phyloP scores from a whole-genome alignment of 2,888 invertebrate species.

The Drosophila flavopinicola region DNA sequence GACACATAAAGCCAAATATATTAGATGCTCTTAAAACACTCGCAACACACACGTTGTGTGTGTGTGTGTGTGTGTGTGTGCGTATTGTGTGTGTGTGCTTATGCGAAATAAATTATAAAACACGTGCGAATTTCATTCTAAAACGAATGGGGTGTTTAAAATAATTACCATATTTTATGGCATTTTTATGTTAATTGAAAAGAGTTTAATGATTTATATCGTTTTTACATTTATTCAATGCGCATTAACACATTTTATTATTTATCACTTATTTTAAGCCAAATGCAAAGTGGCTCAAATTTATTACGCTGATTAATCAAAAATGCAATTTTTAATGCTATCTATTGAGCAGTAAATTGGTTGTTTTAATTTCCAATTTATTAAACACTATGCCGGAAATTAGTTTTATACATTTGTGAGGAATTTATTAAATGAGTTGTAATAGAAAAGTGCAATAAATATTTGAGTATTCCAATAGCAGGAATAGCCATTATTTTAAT shows the following conservation, averaged over 20 bases:
- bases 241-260: constrained; percentile 33
- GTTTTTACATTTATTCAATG: constrained; percentile 13
- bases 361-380: not conserved
- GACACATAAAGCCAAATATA: constrained; percentile 32
- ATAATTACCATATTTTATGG: constrained; percentile 45
- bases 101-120: constrained; percentile 17
- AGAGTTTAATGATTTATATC: constrained; percentile 35
- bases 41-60: constrained; percentile 4
- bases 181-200: constrained; percentile 35
- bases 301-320: constrained; percentile 18
- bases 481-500: too few relatives aligned
- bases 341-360: not conserved
- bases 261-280: constrained; percentile 24
- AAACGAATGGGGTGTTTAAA: constrained; percentile 23
- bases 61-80: not conserved
- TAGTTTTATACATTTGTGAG: not conserved
- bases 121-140: constrained; percentile 36
- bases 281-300: constrained; percentile 15
- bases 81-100: not conserved
- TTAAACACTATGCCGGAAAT: not conserved
- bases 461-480: not conserved
- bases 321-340: not conserved
- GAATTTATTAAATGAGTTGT: too few relatives aligned
- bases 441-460: not conserved
- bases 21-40: constrained; percentile 24